These are phyloP conservation scores for Porphyrio hochstetteri DNA, from an alignment of 2,113 vertebrate species.

Conservation along the genomic window DNA sequence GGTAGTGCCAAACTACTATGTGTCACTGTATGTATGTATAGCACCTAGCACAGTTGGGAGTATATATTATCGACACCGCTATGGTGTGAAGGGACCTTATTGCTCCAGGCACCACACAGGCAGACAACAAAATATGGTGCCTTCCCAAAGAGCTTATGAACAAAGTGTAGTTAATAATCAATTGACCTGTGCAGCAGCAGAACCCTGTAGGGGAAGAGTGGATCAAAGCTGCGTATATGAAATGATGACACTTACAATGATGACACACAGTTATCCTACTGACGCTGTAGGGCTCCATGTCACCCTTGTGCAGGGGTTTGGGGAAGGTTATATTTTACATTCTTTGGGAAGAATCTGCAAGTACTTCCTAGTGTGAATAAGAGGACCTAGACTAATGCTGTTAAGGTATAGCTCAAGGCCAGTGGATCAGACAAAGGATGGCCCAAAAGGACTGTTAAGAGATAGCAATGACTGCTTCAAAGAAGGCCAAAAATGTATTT, in stretches of 20 bases:
- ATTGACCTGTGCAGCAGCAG: background rate
- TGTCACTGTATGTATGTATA: constrained; percentile 36
- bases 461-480: background rate
- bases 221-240: background rate
- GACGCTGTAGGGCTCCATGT: background rate
- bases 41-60: constrained; percentile 38
- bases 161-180: background rate
- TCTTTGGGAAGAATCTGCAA: background rate
- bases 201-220: background rate
- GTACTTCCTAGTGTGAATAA: background rate
- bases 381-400: background rate
- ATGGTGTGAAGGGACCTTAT: constrained; percentile 54
- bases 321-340: background rate
- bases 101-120: constrained; percentile 22
- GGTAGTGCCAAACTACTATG: background rate
- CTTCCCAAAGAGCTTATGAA: constrained; percentile 13
- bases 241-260: background rate
- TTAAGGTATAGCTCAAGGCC: background rate
- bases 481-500: background rate
- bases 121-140: constrained; percentile 35
- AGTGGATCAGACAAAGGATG: background rate
- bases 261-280: background rate
- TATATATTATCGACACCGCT: constrained; percentile 24
- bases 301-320: background rate
- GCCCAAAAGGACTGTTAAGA: background rate